Conservation (phyloP, 2,888 invertebrate species). For the Heliconius ismenius region DNA sequence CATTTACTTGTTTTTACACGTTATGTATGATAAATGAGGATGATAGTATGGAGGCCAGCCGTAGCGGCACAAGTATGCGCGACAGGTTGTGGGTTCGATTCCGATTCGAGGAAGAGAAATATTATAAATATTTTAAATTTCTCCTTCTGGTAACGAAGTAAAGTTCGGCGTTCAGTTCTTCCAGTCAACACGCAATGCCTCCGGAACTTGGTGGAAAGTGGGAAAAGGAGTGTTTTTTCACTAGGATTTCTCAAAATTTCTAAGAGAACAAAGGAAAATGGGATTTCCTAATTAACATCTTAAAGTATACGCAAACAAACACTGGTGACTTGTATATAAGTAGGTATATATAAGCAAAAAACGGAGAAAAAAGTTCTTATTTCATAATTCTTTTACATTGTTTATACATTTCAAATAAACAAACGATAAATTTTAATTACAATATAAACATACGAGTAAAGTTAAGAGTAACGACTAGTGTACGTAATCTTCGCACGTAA, state of each 20-base stretch:
- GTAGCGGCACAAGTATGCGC: background rate
- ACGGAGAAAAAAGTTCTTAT: too few relatives aligned
- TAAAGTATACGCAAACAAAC: too few relatives aligned
- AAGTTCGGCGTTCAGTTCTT: background rate
- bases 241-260: background rate
- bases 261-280: too few relatives aligned
- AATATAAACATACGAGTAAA: slow-evolving; percentile 7
- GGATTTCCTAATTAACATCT: too few relatives aligned
- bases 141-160: background rate
- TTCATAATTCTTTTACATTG: too few relatives aligned
- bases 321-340: too few relatives aligned
- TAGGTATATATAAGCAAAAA: too few relatives aligned
- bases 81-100: background rate
- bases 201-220: accelerated
- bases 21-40: background rate
- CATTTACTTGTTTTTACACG: slow-evolving; percentile 15
- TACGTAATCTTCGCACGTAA: slow-evolving; percentile 16
- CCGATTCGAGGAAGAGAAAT: background rate
- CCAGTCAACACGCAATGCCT: background rate
- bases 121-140: background rate
- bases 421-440: background rate
- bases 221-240: background rate
- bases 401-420: too few relatives aligned
- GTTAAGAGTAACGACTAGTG: slow-evolving; percentile 13
- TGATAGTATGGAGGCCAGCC: background rate